Percentiles rank a stretch among this genome's conserved stretches.
These are phyloP conservation scores for Cisticola juncidis DNA, from an alignment of 2,113 vertebrate species.

Conservation along the genomic window DNA sequence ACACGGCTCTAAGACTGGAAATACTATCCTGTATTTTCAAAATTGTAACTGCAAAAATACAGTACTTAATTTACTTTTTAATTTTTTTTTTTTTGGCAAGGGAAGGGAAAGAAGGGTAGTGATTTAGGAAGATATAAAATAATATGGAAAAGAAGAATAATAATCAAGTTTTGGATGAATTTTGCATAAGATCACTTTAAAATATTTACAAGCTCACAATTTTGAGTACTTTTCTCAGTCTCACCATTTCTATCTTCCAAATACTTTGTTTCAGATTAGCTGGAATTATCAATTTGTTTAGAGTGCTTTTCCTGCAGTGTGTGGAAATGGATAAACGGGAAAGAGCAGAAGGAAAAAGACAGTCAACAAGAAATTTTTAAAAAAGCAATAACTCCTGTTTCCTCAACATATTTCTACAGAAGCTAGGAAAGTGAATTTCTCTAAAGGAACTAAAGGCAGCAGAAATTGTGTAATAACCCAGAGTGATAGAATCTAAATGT, in stretches of 20 bases:
- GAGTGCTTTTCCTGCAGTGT: background rate
- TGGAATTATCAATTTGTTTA: background rate
- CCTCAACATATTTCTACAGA: background rate
- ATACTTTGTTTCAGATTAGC: background rate
- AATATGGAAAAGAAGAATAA: background rate
- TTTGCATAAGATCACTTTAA: slow-evolving; percentile 8
- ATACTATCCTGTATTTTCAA: background rate
- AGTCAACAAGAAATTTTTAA: accelerated
- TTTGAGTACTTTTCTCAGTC: background rate
- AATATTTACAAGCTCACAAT: background rate
- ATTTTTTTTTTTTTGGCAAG: background rate
- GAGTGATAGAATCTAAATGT: background rate
- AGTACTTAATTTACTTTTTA: background rate
- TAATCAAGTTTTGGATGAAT: background rate
- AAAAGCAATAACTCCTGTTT: background rate
- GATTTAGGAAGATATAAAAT: background rate
- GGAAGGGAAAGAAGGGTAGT: background rate
- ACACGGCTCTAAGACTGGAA: background rate
- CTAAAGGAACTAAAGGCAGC: background rate
- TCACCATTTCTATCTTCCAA: background rate
- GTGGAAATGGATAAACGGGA: background rate
- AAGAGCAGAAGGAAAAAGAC: background rate
- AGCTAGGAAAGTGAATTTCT: background rate
- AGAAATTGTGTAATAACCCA: background rate
- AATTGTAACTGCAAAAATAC: background rate